Evolutionary conservation across 2,888 invertebrate species (phyloP).

Genomic region (Silvanus unidentatus): DNA sequence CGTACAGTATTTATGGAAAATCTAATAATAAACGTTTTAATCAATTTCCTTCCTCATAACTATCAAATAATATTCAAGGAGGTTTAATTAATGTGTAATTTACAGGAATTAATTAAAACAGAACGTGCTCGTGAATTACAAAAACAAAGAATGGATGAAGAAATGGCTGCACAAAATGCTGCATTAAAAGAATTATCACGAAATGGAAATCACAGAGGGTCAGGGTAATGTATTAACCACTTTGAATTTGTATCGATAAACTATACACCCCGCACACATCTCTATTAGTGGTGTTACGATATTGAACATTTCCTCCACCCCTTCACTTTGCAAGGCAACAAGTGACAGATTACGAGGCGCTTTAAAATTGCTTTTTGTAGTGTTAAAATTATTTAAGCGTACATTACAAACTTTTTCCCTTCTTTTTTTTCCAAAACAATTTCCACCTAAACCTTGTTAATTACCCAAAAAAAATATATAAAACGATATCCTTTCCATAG

Average conservation of each 20-base stretch:
- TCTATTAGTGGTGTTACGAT: conserved; percentile 3
- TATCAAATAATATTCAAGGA: too few species aligned
- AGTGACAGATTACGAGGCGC: conserved; percentile 8
- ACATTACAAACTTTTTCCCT: too few species aligned
- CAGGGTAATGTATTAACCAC: conserved; percentile 29
- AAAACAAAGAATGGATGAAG: conserved; percentile 68
- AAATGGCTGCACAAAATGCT: conserved; percentile 59
- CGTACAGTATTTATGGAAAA: too few species aligned
- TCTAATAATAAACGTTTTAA: too few species aligned
- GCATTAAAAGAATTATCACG: conserved; percentile 56
- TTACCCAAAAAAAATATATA: too few species aligned
- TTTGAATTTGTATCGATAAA: conserved; percentile 4
- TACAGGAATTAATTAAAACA: conserved; percentile 63
- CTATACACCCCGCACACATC: not conserved
- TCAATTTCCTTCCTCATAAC: too few species aligned
- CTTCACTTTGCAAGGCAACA: conserved; percentile 8
- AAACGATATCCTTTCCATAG: too few species aligned
- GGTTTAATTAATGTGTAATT: conserved; percentile 7
- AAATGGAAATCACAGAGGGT: conserved; percentile 25
- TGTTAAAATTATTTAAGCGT: conserved; percentile 1
- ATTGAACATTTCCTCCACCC: conserved; percentile 12
- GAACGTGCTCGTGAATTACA: conserved; percentile 72
- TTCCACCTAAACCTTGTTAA: too few species aligned
- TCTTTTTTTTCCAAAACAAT: too few species aligned
- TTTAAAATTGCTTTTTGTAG: conserved; percentile 1